These are phyloP conservation scores for pig (Sus scrofa) DNA, from an alignment of 2,113 vertebrate species.

Conservation along the genomic window DNA sequence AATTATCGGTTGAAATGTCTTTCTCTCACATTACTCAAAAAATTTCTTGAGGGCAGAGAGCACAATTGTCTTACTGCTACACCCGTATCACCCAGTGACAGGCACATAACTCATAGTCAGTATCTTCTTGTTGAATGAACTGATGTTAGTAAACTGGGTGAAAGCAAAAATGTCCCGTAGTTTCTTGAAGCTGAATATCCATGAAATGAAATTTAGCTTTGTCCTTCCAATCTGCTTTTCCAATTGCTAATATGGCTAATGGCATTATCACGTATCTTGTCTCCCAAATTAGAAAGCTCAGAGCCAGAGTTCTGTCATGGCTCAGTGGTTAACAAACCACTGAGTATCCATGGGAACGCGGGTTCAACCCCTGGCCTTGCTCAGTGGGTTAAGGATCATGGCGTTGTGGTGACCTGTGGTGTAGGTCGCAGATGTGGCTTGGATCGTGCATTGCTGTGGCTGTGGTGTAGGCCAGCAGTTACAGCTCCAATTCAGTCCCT, in stretches of 20 bases:
- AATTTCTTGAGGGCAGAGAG: neutral
- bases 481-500: too few relatives aligned
- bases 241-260: neutral
- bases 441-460: too few relatives aligned
- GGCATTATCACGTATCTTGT: neutral
- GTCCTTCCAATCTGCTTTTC: conserved; percentile 22
- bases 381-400: too few relatives aligned
- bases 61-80: neutral
- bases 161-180: neutral
- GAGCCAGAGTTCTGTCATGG: neutral
- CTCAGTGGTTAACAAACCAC: too few relatives aligned
- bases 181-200: conserved; percentile 15
- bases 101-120: neutral
- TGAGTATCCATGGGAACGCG: too few relatives aligned
- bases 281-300: conserved; percentile 28
- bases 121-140: neutral
- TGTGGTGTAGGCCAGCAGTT: too few relatives aligned
- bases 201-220: neutral
- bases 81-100: neutral
- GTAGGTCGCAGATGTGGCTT: too few relatives aligned
- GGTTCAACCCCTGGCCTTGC: too few relatives aligned
- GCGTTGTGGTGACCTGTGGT: too few relatives aligned
- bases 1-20: neutral
- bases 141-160: neutral
- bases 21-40: neutral